These are phyloP conservation scores for Heliconius congener DNA, from an alignment of 1,140 invertebrate species.

Conservation along the genomic window DNA sequence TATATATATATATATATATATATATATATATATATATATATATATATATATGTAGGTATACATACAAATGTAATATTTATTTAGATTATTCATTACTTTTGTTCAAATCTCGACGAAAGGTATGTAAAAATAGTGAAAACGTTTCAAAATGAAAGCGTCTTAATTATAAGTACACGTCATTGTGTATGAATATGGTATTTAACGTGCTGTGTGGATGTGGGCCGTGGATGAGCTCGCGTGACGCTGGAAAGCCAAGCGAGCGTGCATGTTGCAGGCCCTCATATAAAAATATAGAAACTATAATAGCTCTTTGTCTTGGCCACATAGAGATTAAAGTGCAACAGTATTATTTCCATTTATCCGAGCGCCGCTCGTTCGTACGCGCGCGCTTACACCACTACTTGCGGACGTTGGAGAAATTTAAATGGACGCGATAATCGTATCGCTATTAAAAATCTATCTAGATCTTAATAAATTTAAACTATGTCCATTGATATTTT, in stretches of 20 bases:
- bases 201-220: slow-evolving; percentile 42
- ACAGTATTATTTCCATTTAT: slow-evolving; percentile 9
- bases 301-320: slow-evolving; percentile 7
- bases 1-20: too few relatives aligned
- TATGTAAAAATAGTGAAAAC: slow-evolving; percentile 45
- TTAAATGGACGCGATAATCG: slow-evolving; percentile 61
- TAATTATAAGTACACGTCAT: slow-evolving; percentile 40
- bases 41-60: too few relatives aligned
- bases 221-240: slow-evolving; percentile 51
- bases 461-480: slow-evolving; percentile 51
- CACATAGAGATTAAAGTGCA: slow-evolving; percentile 29
- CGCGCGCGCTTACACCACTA: slow-evolving; percentile 16
- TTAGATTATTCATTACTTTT: slow-evolving; percentile 29
- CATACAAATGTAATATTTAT: not conserved
- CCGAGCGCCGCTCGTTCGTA: not conserved
- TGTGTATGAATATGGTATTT: slow-evolving; percentile 42
- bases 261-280: slow-evolving; percentile 31
- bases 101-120: slow-evolving; percentile 28
- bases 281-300: slow-evolving; percentile 17
- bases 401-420: slow-evolving; percentile 52
- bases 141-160: slow-evolving; percentile 42
- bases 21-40: not conserved
- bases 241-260: slow-evolving; percentile 49
- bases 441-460: slow-evolving; percentile 55
- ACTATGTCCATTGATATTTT: slow-evolving; percentile 47